phyloP scores from a whole-genome alignment of 2,113 vertebrate species.

The Pomatorhinus ruficollis region DNA sequence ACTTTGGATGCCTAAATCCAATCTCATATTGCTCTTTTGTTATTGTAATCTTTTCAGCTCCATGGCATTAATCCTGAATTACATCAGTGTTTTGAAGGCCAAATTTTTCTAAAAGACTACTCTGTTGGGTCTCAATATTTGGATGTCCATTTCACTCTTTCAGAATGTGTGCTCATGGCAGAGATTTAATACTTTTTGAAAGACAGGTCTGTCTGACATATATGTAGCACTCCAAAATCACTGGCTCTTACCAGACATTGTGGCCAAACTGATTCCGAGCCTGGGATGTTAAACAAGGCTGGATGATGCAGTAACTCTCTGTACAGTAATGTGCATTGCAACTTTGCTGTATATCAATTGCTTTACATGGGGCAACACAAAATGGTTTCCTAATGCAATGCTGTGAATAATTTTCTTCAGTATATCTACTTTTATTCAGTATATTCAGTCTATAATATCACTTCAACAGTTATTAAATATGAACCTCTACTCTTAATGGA shows the following conservation, averaged over 20 bases:
- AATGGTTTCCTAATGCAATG: background rate
- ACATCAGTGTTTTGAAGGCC: constrained; percentile 16
- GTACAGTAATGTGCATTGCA: background rate
- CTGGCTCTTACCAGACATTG: background rate
- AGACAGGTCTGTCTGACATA: background rate
- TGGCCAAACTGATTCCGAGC: background rate
- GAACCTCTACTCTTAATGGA: background rate
- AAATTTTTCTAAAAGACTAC: constrained; percentile 12
- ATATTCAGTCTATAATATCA: background rate
- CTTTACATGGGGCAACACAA: background rate
- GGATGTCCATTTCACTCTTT: background rate
- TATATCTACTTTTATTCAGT: background rate
- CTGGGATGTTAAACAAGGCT: background rate
- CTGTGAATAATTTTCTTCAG: background rate
- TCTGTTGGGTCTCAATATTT: background rate
- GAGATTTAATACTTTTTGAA: background rate
- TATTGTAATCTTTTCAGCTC: constrained; percentile 14
- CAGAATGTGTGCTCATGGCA: background rate
- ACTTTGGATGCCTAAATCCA: background rate
- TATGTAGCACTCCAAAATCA: background rate
- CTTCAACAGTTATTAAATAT: background rate
- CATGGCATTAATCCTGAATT: constrained; percentile 31
- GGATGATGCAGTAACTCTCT: background rate
- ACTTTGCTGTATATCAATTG: background rate
- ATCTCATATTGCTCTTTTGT: constrained; percentile 26